Conservation (phyloP, 2,113 vertebrate genomes). For the Prunella fulvescens region DNA sequence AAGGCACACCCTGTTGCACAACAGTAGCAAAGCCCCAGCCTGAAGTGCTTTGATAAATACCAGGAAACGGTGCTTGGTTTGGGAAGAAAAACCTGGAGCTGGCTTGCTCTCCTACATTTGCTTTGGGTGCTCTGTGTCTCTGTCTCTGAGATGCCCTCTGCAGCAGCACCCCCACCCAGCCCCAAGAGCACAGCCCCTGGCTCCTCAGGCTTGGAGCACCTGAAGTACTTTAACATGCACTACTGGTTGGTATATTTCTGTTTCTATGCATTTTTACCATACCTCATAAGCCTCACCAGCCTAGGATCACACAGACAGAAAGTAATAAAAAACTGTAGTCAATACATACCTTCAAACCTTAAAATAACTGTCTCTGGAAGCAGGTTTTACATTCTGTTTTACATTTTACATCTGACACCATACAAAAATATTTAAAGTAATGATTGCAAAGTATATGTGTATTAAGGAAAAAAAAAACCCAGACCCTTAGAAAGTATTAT, state of each 20-base stretch:
- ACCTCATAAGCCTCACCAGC: background rate
- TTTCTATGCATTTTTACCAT: background rate
- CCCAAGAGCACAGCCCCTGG: rapidly evolving
- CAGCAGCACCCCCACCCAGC: background rate
- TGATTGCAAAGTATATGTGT: background rate
- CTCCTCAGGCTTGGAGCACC: rapidly evolving
- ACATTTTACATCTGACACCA: background rate
- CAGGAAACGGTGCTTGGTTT: background rate
- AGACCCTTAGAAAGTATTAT: background rate
- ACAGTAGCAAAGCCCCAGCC: background rate
- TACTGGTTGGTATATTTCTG: background rate
- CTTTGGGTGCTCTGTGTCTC: background rate
- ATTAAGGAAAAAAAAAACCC: background rate
- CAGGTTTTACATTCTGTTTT: background rate
- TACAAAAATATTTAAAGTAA: background rate
- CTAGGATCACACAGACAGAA: background rate
- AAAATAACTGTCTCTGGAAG: background rate
- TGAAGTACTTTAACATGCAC: background rate
- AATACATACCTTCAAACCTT: background rate
- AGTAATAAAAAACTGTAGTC: background rate
- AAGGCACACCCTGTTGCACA: conserved; percentile 8
- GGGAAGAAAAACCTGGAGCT: background rate
- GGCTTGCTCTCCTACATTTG: rapidly evolving
- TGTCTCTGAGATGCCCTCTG: background rate
- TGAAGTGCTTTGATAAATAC: background rate